phyloP scores from a whole-genome alignment of 2,888 invertebrate species.

The Cheilosia scutellata region DNA sequence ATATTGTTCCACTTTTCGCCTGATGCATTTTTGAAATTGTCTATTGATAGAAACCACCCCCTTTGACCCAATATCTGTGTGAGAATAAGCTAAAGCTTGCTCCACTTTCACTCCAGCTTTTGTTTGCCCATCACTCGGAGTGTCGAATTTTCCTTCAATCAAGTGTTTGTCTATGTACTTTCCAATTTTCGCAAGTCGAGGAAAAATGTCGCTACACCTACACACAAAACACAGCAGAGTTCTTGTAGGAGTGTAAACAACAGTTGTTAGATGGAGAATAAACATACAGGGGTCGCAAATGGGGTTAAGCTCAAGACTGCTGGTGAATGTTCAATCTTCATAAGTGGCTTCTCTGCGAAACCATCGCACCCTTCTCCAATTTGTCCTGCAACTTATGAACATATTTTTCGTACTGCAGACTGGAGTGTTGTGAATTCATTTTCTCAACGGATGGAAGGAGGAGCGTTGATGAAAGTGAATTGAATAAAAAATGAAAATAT shows the following conservation, averaged over 20 bases:
- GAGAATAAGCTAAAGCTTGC: constrained; percentile 39
- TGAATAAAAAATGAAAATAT: constrained; percentile 62
- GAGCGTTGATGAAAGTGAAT: constrained; percentile 63
- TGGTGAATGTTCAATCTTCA: constrained; percentile 51
- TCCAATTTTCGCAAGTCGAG: constrained; percentile 60
- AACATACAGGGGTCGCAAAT: constrained; percentile 37
- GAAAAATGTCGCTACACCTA: constrained; percentile 46
- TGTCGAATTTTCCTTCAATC: constrained; percentile 75
- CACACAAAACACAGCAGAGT: neutral
- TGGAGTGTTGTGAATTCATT: constrained; percentile 53
- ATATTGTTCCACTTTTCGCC: constrained; percentile 31
- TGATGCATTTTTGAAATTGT: constrained; percentile 31
- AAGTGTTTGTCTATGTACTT: constrained; percentile 74
- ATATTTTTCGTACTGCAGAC: neutral
- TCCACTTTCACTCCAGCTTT: constrained; percentile 40
- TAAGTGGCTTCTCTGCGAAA: constrained; percentile 39
- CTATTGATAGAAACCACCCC: neutral
- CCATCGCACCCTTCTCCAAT: neutral
- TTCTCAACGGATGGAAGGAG: constrained; percentile 27
- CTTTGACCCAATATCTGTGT: constrained; percentile 57
- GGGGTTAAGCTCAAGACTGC: constrained; percentile 64
- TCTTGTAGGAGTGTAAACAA: constrained; percentile 42
- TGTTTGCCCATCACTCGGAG: constrained; percentile 71
- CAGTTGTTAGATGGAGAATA: constrained; percentile 31
- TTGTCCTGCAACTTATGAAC: constrained; percentile 23